Evolutionary conservation across 2,888 invertebrate genomes (phyloP).

Genomic region (Julus scandinavius): DNA sequence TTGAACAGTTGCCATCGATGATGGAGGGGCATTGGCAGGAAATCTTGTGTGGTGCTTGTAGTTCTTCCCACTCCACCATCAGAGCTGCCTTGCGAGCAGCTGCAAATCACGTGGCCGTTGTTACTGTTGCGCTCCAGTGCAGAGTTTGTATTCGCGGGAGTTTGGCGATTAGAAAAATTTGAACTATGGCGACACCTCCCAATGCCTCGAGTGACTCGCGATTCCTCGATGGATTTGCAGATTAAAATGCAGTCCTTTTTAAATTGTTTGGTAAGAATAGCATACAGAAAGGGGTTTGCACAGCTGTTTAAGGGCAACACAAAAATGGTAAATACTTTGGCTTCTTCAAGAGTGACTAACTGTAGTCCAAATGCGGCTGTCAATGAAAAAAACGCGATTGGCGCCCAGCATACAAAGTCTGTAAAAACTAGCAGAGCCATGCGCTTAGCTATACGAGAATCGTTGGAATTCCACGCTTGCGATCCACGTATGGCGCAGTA

Average conservation of each 20-base stretch:
- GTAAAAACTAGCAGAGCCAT: slow-evolving; percentile 98
- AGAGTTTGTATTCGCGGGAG: slow-evolving; percentile 87
- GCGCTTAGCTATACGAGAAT: slow-evolving; percentile 93
- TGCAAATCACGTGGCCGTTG: slow-evolving; percentile 72
- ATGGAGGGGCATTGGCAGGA: slow-evolving; percentile 50
- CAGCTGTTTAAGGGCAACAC: slow-evolving; percentile 95
- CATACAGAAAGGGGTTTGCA: slow-evolving; percentile 97
- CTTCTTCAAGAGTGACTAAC: slow-evolving; percentile 91
- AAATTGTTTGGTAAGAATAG: slow-evolving; percentile 96
- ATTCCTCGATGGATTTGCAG: slow-evolving; percentile 95
- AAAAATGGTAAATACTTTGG: slow-evolving; percentile 95
- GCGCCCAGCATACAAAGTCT: slow-evolving; percentile 98
- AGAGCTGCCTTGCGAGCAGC: slow-evolving; percentile 69
- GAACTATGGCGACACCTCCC: slow-evolving; percentile 86
- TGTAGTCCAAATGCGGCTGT: slow-evolving; percentile 93
- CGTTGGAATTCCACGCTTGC: slow-evolving; percentile 96
- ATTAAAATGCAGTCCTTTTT: slow-evolving; percentile 96
- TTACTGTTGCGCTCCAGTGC: slow-evolving; percentile 82
- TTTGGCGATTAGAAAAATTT: slow-evolving; percentile 87
- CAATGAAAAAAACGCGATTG: slow-evolving; percentile 94
- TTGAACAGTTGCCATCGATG: slow-evolving; percentile 53
- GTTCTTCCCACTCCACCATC: slow-evolving; percentile 59
- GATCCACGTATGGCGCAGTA: slow-evolving; percentile 97
- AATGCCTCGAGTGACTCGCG: slow-evolving; percentile 86
- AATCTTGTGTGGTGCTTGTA: slow-evolving; percentile 61